Conservation (phyloP, 2,113 vertebrate genomes). For the Callaeas wilsoni region DNA sequence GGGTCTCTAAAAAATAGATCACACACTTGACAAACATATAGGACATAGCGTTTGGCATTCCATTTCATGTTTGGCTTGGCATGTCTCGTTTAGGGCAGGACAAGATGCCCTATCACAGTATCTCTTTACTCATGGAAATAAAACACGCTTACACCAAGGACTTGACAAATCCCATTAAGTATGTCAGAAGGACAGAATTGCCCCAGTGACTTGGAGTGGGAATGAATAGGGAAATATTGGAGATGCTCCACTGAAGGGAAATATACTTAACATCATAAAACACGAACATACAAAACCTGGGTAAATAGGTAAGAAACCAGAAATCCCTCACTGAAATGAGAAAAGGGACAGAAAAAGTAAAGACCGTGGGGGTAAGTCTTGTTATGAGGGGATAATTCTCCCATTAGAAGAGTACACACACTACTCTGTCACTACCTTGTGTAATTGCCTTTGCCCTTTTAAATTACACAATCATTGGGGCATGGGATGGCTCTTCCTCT, state of each 20-base stretch:
- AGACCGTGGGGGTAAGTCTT: background rate
- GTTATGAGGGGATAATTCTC: background rate
- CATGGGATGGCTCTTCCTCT: background rate
- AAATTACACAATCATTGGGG: background rate
- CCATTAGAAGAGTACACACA: background rate
- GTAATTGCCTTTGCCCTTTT: background rate
- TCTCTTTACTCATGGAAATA: conserved; percentile 56
- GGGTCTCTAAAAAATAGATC: conserved; percentile 67
- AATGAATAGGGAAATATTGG: background rate
- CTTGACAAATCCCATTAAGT: conserved; percentile 34
- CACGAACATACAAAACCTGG: background rate
- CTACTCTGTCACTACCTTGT: background rate
- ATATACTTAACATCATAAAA: background rate
- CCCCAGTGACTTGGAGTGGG: background rate
- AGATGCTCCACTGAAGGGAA: background rate
- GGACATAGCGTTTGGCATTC: conserved; percentile 39
- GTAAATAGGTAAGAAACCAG: background rate
- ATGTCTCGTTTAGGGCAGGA: conserved; percentile 25
- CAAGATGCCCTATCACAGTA: conserved; percentile 31
- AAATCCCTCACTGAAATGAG: background rate
- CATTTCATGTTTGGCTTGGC: conserved; percentile 63
- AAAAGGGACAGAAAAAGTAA: background rate
- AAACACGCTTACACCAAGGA: conserved; percentile 22
- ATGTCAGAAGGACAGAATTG: background rate
- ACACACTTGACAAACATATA: conserved; percentile 57